Evolutionary conservation across 1,140 invertebrate species (phyloP), one percentile per base, ranked within the genome.

Genomic region (Ruditapes philippinarum): DNA sequence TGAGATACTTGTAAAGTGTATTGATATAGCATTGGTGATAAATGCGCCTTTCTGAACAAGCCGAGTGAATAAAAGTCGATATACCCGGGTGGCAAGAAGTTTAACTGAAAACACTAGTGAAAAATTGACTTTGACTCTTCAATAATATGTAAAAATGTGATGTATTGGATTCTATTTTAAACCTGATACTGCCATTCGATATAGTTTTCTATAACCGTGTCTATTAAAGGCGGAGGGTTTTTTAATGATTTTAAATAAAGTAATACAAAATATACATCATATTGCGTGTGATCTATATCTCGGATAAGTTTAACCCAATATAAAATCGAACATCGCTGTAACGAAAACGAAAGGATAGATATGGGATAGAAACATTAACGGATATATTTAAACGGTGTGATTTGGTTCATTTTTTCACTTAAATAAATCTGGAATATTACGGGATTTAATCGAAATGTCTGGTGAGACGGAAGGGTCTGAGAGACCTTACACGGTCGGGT

Each of bases 401-500:
- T n/a, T n/a, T n/a, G n/a, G n/a, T n/a, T n/a, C n/a, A n/a, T n/a
- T n/a, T n/a, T n/a, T n/a, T n/a, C n/a, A n/a, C n/a, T n/a, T n/a
- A n/a, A n/a, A n/a, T n/a, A n/a, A n/a, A n/a, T n/a, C n/a, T n/a
- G n/a, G n/a, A n/a, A n/a, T n/a, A n/a, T n/a, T n/a, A n/a, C n/a
- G n/a, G n/a, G n/a, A n/a, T n/a, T n/a, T n/a, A n/a, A 51, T n/a
- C 25, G 68, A 1, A 33, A 88, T 80, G 78, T 51, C 86, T 33
- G 86, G 86, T n/a, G 78, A 82, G 19, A 89, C 78, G 36, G 93
- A 91, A 0, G 91, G 90, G 1, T 90, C 93, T 5, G 92, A 91
- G 14, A 90, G 95, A 14, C 95, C 95, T 31, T 95, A 94, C 81
- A 95, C 94, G 0, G 79, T 91, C 0, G 92, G 92, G 14, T 94